These are phyloP conservation scores for Leptinotarsa defecta DNA, from an alignment of 1,140 invertebrate genomes.

Conservation along the genomic window DNA sequence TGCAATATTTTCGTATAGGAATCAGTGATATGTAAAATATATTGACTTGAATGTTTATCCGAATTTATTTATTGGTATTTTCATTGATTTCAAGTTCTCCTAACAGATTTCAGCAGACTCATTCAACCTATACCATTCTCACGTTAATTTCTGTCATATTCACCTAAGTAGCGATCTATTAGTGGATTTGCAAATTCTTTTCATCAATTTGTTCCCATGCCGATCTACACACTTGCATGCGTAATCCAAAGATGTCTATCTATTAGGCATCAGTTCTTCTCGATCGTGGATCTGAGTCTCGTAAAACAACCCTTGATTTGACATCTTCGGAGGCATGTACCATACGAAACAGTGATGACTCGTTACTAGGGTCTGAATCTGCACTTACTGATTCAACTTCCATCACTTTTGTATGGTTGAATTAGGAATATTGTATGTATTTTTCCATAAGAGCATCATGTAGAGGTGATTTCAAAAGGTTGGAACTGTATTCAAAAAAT, in stretches of 20 bases:
- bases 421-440: too few relatives aligned
- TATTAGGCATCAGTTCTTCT: not conserved
- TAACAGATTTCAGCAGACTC: too few relatives aligned
- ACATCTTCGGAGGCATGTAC: conserved; percentile 3
- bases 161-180: not conserved
- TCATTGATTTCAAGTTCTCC: too few relatives aligned
- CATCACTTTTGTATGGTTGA: too few relatives aligned
- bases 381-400: too few relatives aligned
- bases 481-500: too few relatives aligned
- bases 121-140: not conserved
- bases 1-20: too few relatives aligned
- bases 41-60: too few relatives aligned
- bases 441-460: too few relatives aligned
- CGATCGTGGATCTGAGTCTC: not conserved
- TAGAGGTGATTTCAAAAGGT: too few relatives aligned
- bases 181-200: not conserved
- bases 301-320: conserved; percentile 17
- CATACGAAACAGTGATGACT: not conserved
- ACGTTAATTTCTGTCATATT: not conserved
- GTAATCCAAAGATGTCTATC: conserved; percentile 19
- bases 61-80: too few relatives aligned
- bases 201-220: conserved; percentile 12
- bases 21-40: too few relatives aligned
- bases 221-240: conserved; percentile 8
- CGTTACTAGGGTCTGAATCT: not conserved